These are phyloP conservation scores for Endotricha flammealis DNA, from an alignment of 2,888 invertebrate genomes.

Conservation along the genomic window DNA sequence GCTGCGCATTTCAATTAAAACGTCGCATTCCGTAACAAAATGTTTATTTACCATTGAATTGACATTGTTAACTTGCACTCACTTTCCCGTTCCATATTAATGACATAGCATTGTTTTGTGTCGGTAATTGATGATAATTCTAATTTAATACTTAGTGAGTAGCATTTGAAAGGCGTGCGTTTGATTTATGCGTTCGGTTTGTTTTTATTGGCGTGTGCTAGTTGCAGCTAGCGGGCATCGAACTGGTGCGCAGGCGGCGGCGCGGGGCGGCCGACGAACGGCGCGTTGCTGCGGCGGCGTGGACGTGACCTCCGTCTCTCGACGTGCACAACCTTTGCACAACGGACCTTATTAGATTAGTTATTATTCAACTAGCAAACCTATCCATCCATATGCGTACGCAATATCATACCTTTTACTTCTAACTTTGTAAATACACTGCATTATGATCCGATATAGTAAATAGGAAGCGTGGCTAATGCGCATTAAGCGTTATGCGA, in stretches of 20 bases:
- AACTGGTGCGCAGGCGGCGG: constrained; percentile 45
- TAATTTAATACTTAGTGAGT: constrained; percentile 24
- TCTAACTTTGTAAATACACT: constrained; percentile 27
- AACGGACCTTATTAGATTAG: constrained; percentile 11
- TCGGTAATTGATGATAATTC: constrained; percentile 37
- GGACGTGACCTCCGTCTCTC: not conserved
- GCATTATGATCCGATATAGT: not conserved
- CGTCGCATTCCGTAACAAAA: constrained; percentile 1
- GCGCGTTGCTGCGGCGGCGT: not conserved
- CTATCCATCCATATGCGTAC: constrained; percentile 38
- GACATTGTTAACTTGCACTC: constrained; percentile 24
- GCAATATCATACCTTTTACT: constrained; percentile 38
- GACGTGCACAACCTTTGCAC: not conserved
- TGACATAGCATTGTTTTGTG: constrained; percentile 40
- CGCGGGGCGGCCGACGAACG: constrained; percentile 37
- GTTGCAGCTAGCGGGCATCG: constrained; percentile 38
- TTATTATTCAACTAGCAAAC: constrained; percentile 52
- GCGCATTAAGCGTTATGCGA: constrained; percentile 19
- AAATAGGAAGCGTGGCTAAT: constrained; percentile 19
- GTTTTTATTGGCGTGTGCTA: constrained; percentile 16
- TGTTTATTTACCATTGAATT: constrained; percentile 21
- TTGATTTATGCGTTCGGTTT: constrained; percentile 20
- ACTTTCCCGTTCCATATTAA: constrained; percentile 58
- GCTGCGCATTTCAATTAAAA: not conserved
- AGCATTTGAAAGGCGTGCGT: constrained; percentile 23